A percentile compares a stretch with the other conserved stretches of the same genome.
Conservation (phyloP, 2,113 vertebrate species). For the Elanoides forficatus region DNA sequence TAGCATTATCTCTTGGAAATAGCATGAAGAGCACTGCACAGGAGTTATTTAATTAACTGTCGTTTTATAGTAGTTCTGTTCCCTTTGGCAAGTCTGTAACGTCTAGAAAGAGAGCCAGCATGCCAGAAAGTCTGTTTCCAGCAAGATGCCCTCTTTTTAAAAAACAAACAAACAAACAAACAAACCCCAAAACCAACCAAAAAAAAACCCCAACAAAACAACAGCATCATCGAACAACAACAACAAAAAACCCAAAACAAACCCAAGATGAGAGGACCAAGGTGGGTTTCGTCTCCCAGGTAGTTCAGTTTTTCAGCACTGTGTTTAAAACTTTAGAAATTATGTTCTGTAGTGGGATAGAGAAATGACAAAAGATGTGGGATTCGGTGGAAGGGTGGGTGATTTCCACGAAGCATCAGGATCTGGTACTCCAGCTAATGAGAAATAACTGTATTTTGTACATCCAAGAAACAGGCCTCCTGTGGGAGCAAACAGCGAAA, state of each 20-base stretch:
- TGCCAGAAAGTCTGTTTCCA: neutral
- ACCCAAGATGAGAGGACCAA: neutral
- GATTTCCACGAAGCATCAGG: neutral
- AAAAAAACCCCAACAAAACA: no score
- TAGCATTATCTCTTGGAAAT: constrained; percentile 12
- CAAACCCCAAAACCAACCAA: no score
- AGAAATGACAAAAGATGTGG: neutral
- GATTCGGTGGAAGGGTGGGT: neutral
- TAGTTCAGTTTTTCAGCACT: neutral
- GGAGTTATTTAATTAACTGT: constrained; percentile 10
- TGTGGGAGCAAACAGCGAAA: neutral
- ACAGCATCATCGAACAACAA: no score
- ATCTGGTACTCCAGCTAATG: neutral
- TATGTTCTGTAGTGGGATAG: neutral
- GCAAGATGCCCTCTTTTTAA: neutral
- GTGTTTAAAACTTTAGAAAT: neutral
- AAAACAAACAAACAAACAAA: neutral
- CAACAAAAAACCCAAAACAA: neutral
- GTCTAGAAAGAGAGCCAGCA: neutral
- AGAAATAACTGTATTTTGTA: neutral
- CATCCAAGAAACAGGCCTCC: neutral
- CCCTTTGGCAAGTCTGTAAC: neutral
- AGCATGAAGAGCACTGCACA: neutral
- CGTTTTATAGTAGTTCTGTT: neutral
- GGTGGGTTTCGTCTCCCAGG: accelerated